phyloP scores from a whole-genome alignment of 2,113 vertebrate species.

The Macroglossus sobrinus region DNA sequence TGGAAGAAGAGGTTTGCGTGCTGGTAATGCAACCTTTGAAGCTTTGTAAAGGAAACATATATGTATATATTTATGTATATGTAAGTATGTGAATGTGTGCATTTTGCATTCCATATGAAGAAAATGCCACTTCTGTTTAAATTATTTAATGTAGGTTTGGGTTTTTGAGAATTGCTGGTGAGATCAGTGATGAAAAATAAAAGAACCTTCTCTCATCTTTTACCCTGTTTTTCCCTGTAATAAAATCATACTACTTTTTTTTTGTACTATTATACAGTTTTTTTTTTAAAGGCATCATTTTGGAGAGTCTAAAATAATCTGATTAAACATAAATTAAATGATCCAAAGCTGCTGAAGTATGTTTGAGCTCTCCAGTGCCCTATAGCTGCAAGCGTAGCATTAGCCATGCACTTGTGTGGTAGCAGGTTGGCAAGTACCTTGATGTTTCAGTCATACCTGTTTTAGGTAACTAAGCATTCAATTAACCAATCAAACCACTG shows the following conservation, averaged over 20 bases:
- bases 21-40: slow-evolving; percentile 83
- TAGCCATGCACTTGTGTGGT: slow-evolving; percentile 47
- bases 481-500: slow-evolving; percentile 42
- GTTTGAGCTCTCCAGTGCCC: slow-evolving; percentile 54
- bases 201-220: slow-evolving; percentile 50
- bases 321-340: slow-evolving; percentile 61
- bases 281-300: slow-evolving; percentile 69
- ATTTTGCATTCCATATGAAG: slow-evolving; percentile 75
- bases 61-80: slow-evolving; percentile 84
- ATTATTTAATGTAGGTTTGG: slow-evolving; percentile 82
- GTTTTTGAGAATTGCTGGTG: slow-evolving; percentile 78
- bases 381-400: slow-evolving; percentile 57
- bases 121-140: slow-evolving; percentile 80
- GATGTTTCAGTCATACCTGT: slow-evolving; percentile 58
- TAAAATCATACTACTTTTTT: slow-evolving; percentile 55
- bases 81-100: slow-evolving; percentile 77
- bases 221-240: slow-evolving; percentile 53
- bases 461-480: slow-evolving; percentile 17
- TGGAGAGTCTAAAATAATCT: slow-evolving; percentile 67
- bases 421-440: slow-evolving; percentile 15
- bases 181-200: slow-evolving; percentile 60
- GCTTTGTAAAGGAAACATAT: slow-evolving; percentile 79
- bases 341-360: slow-evolving; percentile 57
- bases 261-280: slow-evolving; percentile 55
- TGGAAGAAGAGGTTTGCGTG: slow-evolving; percentile 77